phyloP scores from a whole-genome alignment of 2,888 invertebrate genomes.

The Cephus nigrinus region DNA sequence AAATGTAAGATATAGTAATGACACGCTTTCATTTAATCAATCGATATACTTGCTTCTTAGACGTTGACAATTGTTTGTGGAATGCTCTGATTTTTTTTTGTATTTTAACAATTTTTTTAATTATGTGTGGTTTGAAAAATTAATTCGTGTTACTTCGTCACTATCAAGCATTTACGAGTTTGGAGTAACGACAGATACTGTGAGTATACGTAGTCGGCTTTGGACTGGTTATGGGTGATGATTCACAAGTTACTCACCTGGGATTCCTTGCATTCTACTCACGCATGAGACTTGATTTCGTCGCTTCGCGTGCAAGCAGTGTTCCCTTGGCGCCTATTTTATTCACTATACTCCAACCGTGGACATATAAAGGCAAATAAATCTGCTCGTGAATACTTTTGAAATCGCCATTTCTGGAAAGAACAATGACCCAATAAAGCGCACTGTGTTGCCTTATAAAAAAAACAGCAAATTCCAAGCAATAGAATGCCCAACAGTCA shows the following conservation, averaged over 20 bases:
- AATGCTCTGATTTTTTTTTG: background rate
- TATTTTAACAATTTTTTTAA: background rate
- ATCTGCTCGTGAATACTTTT: background rate
- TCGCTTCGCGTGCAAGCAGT: background rate
- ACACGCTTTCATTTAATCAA: background rate
- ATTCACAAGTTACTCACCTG: slow-evolving; percentile 6
- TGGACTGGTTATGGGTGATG: background rate
- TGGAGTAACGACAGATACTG: background rate
- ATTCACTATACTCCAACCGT: background rate
- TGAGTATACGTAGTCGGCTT: background rate
- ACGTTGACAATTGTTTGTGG: background rate
- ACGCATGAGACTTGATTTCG: background rate
- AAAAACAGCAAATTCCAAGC: no score
- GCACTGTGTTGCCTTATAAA: background rate
- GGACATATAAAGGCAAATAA: background rate
- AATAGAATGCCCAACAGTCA: background rate
- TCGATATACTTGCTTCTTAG: background rate
- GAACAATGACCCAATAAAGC: background rate
- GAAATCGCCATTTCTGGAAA: background rate
- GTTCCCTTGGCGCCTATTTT: background rate
- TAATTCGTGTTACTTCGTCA: background rate
- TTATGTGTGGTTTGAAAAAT: background rate
- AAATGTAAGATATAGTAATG: background rate
- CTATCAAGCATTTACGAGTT: background rate
- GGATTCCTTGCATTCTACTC: slow-evolving; percentile 6